Evolutionary conservation across 64 coral and sea anemone genomes (phyloP), one percentile per base, ranked within the genome.

Genomic region (Stichodactyla helianthus): DNA sequence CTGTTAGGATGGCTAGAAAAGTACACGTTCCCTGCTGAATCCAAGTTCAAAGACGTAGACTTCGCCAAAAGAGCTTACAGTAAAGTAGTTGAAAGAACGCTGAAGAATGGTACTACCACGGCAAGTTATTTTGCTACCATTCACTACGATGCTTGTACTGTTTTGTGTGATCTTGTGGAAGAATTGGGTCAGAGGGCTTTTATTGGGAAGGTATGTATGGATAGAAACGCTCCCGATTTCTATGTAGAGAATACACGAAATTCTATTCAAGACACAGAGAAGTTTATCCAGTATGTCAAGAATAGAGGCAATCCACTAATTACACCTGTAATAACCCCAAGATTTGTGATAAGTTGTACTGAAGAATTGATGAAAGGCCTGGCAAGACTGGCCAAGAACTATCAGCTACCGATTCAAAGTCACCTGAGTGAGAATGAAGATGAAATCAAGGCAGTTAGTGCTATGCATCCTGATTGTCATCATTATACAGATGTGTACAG

Each of bases 41-140:
- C 95, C 19, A 86, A 63, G 44, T 94, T 94, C 59, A 14, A 83
- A 79, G 90, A 92, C 81, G 79, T 80, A 22, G 57, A 89, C 14
- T 94, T 94, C 88, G 95, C 95, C 18, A 71, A 87, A 44, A 63
- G 87, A 71, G 92, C 82, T 52, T 98, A 98, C 19, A 56, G 85
- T 55, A 92, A 93, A 81, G 93, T 91, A 26, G 89, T 96, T 79
- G 88, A 88, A 58, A 93, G 90, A 53, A 59, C 8, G 3, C 51
- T 92, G 0, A 89, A 87, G 65, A 91, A 89, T 94, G 95, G 95
- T 9, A 98, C 95, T 59, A 98, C 95, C 56, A 98, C 95, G 26
- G 95, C 95, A 7, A 89, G 86, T 52, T 98, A 98, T 52, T 98
- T 91, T 85, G 89, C 95, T 10, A 98, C 95, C 8, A 98, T 98